phyloP scores from a whole-genome alignment of 2,113 vertebrate species.

The Rhegmatorhina hoffmannsi region DNA sequence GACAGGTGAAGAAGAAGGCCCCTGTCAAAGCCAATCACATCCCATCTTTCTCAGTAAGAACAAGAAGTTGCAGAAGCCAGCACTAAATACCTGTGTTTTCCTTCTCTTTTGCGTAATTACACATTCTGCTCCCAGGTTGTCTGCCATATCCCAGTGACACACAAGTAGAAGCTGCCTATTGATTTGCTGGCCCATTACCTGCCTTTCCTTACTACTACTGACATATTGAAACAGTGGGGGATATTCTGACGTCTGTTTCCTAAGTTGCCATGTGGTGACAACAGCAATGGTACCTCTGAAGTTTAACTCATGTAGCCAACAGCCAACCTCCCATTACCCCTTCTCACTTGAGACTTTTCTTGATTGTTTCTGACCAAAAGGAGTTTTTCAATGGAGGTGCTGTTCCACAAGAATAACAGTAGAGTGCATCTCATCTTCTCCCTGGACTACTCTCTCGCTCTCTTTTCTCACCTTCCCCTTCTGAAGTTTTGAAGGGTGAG shows the following conservation, averaged over 20 bases:
- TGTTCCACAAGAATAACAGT: not conserved
- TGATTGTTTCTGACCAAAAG: fast-evolving
- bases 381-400: not conserved
- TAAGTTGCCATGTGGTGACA: not conserved
- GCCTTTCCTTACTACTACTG: not conserved
- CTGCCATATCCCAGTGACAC: not conserved
- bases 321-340: not conserved
- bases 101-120: not conserved
- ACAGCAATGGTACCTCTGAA: not conserved
- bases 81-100: not conserved
- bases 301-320: not conserved
- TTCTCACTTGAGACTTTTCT: not conserved
- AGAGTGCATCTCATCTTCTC: not conserved
- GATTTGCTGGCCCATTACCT: not conserved
- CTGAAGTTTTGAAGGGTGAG: not conserved
- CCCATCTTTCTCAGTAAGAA: not conserved
- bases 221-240: not conserved
- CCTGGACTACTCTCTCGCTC: not conserved
- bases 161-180: not conserved
- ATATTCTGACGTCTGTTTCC: not conserved
- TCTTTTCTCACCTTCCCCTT: not conserved
- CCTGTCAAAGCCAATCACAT: not conserved
- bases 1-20: not conserved
- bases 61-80: not conserved
- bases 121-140: not conserved